phyloP scores from a whole-genome alignment of 2,797 vertebrate genomes.

The Xerus rutilus region DNA sequence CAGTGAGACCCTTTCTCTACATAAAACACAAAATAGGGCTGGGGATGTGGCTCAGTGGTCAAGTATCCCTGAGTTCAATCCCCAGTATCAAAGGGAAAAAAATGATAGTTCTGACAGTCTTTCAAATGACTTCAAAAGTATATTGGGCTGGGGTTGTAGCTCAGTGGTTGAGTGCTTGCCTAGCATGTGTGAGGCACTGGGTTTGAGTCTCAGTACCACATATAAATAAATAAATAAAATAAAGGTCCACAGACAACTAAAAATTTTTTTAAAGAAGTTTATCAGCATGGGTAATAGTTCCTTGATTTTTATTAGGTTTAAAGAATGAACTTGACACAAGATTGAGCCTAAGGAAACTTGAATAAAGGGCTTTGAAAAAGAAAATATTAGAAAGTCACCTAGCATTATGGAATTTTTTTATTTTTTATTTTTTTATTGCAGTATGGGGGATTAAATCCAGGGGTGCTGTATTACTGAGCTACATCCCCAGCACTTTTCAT shows the following conservation, averaged over 20 bases:
- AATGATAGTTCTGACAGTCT: not conserved
- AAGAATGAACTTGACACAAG: not conserved
- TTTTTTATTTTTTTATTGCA: not conserved
- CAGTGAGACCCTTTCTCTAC: too few relatives aligned
- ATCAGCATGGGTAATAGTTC: not conserved
- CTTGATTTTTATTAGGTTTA: conserved; percentile 6
- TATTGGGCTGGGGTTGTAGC: too few relatives aligned
- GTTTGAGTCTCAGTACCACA: too few relatives aligned
- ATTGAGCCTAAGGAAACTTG: not conserved
- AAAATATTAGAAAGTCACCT: not conserved
- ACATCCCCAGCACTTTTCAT: not conserved
- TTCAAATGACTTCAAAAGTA: conserved; percentile 14
- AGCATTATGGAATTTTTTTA: not conserved
- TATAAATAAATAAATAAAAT: too few relatives aligned
- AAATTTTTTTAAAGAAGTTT: not conserved
- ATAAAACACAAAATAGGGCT: too few relatives aligned
- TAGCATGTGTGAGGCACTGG: too few relatives aligned
- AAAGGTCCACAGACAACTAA: too few relatives aligned
- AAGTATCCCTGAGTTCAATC: too few relatives aligned
- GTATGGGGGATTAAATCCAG: not conserved
- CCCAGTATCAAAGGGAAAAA: not conserved
- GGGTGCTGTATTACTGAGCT: not conserved
- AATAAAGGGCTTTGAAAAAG: not conserved
- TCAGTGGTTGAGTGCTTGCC: too few relatives aligned
- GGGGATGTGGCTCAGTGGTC: too few relatives aligned